Conservation (phyloP, 2,797 vertebrate species). For the Bradypodion ventrale region DNA sequence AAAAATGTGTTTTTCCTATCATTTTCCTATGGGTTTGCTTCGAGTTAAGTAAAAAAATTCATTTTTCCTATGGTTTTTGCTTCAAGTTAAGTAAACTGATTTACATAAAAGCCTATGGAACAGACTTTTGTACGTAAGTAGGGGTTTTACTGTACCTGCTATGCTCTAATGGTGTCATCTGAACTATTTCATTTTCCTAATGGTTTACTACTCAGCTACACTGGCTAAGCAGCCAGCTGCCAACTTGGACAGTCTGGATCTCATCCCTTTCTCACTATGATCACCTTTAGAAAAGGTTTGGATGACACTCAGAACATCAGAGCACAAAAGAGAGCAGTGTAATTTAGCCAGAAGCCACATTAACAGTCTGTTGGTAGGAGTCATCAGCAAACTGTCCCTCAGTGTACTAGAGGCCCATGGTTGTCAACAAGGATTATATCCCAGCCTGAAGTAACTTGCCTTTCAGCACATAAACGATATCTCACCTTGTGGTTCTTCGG, state of each 20-base stretch:
- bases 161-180: not conserved
- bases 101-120: no score
- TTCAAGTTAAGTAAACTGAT: no score
- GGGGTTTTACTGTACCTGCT: no score
- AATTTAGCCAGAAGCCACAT: not conserved
- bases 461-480: not conserved
- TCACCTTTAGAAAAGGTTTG: not conserved
- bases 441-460: not conserved
- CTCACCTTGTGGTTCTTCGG: conserved; percentile 93
- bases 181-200: not conserved
- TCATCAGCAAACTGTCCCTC: not conserved
- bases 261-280: not conserved
- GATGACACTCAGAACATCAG: no score
- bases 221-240: not conserved
- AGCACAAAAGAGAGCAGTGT: no score
- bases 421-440: not conserved
- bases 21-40: no score
- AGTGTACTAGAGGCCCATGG: not conserved
- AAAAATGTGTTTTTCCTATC: no score
- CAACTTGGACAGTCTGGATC: not conserved
- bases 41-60: no score
- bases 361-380: not conserved
- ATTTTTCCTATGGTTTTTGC: no score
- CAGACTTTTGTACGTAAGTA: no score
- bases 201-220: not conserved